Percentiles rank a stretch among this genome's conserved stretches.
phyloP scores from a whole-genome alignment of 2,888 invertebrate genomes.

The Himalopsyche kuldschensis region DNA sequence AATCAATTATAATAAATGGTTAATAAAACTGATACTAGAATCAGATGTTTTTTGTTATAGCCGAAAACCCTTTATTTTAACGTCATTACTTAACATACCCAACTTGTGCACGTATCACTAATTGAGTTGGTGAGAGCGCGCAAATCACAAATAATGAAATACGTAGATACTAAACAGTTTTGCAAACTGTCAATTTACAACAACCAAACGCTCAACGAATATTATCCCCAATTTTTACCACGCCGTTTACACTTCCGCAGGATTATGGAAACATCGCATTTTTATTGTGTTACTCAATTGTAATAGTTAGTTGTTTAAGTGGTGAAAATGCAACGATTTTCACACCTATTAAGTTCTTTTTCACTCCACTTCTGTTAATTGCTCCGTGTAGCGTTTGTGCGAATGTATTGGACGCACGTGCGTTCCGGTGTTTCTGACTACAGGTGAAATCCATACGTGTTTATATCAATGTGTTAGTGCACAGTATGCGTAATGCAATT shows the following conservation, averaged over 20 bases:
- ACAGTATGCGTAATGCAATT: background rate
- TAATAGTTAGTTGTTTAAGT: too few relatives aligned
- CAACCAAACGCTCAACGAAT: background rate
- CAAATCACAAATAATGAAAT: background rate
- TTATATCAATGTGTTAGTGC: background rate
- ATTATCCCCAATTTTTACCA: background rate
- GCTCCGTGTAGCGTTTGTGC: background rate
- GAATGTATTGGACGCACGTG: constrained; percentile 16
- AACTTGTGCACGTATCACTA: background rate
- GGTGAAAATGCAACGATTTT: too few relatives aligned
- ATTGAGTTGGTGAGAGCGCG: background rate
- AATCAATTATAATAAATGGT: too few relatives aligned
- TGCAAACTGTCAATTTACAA: background rate
- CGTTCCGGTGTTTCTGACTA: background rate
- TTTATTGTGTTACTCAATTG: too few relatives aligned
- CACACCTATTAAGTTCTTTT: too few relatives aligned
- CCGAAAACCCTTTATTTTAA: background rate
- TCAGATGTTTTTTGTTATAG: too few relatives aligned
- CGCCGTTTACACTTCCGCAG: too few relatives aligned
- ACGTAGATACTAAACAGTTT: background rate
- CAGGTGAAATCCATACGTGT: background rate
- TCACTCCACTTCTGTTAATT: background rate
- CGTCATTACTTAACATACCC: background rate
- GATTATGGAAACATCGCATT: too few relatives aligned
- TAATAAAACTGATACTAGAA: too few relatives aligned